A percentile compares a stretch with the other conserved stretches of the same genome.
Conservation (phyloP, 2,113 vertebrate species). For the Atrichornis clamosus region DNA sequence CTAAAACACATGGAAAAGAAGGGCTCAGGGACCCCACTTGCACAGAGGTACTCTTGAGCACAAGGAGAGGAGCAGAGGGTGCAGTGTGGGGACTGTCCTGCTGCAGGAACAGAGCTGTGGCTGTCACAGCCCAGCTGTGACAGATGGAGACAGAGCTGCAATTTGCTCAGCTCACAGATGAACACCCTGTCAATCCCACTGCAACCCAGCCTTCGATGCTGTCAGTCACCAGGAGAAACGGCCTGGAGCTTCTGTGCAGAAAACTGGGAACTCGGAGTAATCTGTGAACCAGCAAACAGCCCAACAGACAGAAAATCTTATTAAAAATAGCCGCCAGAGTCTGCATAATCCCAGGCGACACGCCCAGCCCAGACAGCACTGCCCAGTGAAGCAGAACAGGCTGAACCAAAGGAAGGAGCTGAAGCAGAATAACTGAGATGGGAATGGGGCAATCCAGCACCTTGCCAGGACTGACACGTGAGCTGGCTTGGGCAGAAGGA, state of each 20-base stretch:
- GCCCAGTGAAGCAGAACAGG: neutral
- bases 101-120: neutral
- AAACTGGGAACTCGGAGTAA: neutral
- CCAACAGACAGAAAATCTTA: neutral
- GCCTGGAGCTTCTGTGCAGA: neutral
- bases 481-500: neutral
- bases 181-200: neutral
- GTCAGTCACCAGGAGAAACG: neutral
- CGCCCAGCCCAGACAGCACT: neutral
- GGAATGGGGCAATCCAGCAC: neutral
- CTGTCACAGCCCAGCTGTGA: neutral
- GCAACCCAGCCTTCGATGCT: accelerated
- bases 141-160: neutral
- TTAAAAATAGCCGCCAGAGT: neutral
- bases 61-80: neutral
- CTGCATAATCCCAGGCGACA: neutral
- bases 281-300: neutral
- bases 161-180: neutral
- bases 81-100: neutral
- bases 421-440: neutral
- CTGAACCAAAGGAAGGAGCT: too few species aligned
- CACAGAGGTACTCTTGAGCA: neutral
- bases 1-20: neutral
- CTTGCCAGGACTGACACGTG: neutral
- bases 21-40: neutral